Conservation (phyloP, 2,113 vertebrate genomes). For the Calidris pygmaea region DNA sequence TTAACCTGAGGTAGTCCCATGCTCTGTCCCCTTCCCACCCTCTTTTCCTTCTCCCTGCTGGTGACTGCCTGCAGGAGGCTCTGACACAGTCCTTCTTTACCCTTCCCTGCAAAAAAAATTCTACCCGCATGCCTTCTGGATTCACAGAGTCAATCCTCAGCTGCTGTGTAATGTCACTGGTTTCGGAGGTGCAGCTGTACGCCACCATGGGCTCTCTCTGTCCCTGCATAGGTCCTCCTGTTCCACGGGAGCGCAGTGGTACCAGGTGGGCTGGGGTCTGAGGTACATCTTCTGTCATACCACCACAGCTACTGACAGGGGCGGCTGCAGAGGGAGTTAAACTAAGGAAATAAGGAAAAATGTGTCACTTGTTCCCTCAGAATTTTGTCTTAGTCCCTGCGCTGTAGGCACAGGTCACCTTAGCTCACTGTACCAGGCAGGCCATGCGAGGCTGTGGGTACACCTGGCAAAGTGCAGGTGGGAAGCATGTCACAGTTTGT, state of each 20-base stretch:
- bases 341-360: neutral
- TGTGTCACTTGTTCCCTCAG: neutral
- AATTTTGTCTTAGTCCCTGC: neutral
- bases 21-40: accelerated
- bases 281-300: neutral
- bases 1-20: neutral
- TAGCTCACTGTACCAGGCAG: neutral
- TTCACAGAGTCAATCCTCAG: neutral
- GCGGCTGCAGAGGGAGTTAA: neutral
- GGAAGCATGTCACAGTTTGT: neutral
- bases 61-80: neutral
- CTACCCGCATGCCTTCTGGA: accelerated
- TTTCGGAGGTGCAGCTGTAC: neutral
- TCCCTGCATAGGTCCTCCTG: neutral
- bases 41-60: neutral
- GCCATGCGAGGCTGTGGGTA: accelerated
- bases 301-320: neutral
- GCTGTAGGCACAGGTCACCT: neutral
- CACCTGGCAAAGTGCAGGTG: accelerated
- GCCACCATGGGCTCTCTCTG: neutral
- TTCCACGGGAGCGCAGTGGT: neutral
- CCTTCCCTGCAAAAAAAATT: neutral
- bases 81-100: neutral
- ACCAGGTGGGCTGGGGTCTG: neutral
- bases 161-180: neutral